Evolutionary conservation across 2,888 invertebrate species (phyloP).

Genomic region (Troides oblongomaculatus): DNA sequence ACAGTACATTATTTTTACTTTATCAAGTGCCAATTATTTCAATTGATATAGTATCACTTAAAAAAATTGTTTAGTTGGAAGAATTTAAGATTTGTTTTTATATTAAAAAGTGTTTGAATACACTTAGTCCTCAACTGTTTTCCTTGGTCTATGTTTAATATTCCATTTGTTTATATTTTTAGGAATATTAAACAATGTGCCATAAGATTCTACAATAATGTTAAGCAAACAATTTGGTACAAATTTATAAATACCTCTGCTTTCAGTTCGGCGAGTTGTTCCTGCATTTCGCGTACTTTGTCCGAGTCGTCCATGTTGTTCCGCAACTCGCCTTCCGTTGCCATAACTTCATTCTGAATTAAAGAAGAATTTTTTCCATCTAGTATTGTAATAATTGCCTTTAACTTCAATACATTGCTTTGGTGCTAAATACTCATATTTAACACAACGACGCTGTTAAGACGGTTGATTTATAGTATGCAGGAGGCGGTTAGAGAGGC

Average conservation of each 20-base stretch:
- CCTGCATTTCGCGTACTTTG: constrained; percentile 92
- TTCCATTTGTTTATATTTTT: background rate
- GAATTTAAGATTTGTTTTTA: no score
- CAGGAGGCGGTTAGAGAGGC: no score
- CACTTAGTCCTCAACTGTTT: no score
- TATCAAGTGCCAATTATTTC: no score
- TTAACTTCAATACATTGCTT: background rate
- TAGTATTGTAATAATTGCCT: background rate
- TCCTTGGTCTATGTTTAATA: no score
- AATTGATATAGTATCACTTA: no score
- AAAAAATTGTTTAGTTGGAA: no score
- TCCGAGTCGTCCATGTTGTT: constrained; percentile 91
- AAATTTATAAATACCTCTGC: constrained; percentile 86
- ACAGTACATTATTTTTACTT: background rate
- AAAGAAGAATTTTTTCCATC: background rate
- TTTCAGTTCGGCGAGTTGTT: constrained; percentile 94
- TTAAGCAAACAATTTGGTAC: background rate
- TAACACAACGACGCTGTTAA: no score
- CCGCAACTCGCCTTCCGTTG: constrained; percentile 94
- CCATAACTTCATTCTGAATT: constrained; percentile 93
- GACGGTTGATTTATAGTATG: no score
- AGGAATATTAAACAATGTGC: background rate
- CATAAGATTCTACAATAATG: background rate
- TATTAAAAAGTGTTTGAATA: no score
- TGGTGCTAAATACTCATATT: no score